Base-by-base conservation (phyloP, 1,140 invertebrate species). In the Ericerus pela region DNA sequence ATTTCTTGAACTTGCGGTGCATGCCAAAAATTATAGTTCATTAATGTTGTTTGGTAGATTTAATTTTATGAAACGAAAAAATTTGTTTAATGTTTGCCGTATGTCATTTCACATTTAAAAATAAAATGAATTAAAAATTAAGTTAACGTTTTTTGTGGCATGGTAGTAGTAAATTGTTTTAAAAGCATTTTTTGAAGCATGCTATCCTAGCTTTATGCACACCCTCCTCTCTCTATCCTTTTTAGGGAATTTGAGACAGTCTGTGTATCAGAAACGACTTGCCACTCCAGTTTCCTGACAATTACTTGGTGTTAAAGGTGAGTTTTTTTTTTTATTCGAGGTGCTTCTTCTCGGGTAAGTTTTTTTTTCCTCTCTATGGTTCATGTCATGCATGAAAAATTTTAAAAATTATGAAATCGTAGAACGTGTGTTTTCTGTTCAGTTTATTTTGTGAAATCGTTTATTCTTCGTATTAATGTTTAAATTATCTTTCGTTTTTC, bases 151-250 rank as follows among this genome's bases (percentile, higher is more conserved):
- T 30, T 26, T 14, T 54, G 52, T 53, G 53, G 57, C 57, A 58
- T 58, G 57, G 57, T 58, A 58, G 52, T 43, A 52, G 56, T 37
- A 28, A 36, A 26, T 51, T 58, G n/a, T n/a, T n/a, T n/a, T n/a
- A n/a, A 58, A 53, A 54, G 56, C 37, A 16, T 41, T 16, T 41
- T 47, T 47, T 10, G 8, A 47, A 47, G 41, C 41, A 47, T 47
- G 41, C 41, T 47, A 47, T 47, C 41, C 41, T 47, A 22, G 41
- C 41, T 47, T 47, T 47, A 47, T 47, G 41, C 41, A 47, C 41
- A 47, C 41, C 41, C 41, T 47, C 24, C 51, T 38, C 56, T 51
- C 56, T 53, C 51, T 47, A 47, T 47, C 41, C 41, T 47, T 47
- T 41, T 47, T 47, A 47, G 41, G 41, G 41, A 47, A 47, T 47